Conservation (phyloP, 2,797 vertebrate species). For the Cheirogaleus major region DNA sequence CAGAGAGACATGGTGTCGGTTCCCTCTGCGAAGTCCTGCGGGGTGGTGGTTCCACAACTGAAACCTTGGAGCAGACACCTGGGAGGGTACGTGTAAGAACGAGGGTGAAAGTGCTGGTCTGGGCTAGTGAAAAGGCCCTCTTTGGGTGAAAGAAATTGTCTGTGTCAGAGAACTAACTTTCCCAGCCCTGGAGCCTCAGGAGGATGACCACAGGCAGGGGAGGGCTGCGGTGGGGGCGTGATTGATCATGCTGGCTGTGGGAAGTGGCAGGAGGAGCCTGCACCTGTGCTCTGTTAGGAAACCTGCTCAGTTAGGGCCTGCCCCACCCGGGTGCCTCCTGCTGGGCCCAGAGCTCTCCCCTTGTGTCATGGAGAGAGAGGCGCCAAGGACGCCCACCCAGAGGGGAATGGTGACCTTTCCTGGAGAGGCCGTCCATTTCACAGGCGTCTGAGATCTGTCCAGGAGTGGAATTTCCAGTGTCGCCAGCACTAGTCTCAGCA, state of each 20-base stretch:
- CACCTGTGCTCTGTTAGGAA: neutral
- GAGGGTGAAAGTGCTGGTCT: neutral
- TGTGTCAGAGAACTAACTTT: neutral
- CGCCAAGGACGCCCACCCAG: neutral
- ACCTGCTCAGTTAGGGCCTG: neutral
- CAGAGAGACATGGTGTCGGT: neutral
- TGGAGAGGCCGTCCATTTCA: neutral
- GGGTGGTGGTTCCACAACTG: neutral
- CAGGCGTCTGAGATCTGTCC: neutral
- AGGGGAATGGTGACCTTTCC: neutral
- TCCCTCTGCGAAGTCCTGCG: neutral
- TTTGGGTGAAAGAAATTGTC: neutral
- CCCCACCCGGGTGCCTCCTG: neutral
- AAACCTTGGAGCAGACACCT: neutral
- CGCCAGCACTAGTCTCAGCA: fast-evolving
- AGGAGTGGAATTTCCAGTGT: neutral
- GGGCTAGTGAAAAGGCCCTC: neutral
- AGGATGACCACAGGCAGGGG: too few species aligned
- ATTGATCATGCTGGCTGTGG: neutral
- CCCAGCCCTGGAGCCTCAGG: neutral
- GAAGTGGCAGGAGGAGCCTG: neutral
- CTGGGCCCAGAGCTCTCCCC: neutral
- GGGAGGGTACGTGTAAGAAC: neutral
- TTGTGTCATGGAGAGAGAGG: neutral
- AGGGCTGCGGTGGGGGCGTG: neutral